These are phyloP conservation scores for Pardalotus punctatus DNA, from an alignment of 2,113 vertebrate genomes.

Conservation along the genomic window DNA sequence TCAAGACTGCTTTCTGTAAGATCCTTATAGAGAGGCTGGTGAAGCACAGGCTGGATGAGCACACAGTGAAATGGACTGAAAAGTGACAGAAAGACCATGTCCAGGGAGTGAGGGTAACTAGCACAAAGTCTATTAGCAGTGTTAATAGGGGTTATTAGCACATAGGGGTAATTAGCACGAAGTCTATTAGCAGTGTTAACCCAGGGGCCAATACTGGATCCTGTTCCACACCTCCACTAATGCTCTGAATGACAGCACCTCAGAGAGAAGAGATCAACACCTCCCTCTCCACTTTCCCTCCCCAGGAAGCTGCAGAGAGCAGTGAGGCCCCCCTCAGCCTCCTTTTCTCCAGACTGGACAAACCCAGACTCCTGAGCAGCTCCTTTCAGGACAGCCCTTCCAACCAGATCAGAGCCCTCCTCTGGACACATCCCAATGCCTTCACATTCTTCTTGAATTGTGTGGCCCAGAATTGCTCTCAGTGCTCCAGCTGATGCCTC, in stretches of 20 bases:
- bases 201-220: not conserved
- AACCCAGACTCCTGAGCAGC: not conserved
- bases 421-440: not conserved
- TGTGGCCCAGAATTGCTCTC: not conserved
- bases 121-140: too few species aligned
- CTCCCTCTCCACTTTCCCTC: not conserved
- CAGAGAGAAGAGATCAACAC: not conserved
- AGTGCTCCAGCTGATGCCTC: not conserved
- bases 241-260: not conserved
- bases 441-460: not conserved
- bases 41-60: not conserved
- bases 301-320: not conserved
- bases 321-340: not conserved
- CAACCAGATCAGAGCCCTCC: not conserved
- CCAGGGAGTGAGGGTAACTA: not conserved
- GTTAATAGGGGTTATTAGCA: too few species aligned
- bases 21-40: not conserved
- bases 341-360: not conserved
- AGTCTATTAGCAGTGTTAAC: too few species aligned
- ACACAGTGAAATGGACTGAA: not conserved
- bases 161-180: too few species aligned
- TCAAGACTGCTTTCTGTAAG: not conserved
- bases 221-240: not conserved
- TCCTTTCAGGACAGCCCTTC: not conserved
- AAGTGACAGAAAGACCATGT: not conserved